A percentile compares a stretch with the other conserved stretches of the same genome.
These are phyloP conservation scores for Ptychochromis oligacanthus DNA, from an alignment of 2,113 vertebrate genomes.

Conservation along the genomic window DNA sequence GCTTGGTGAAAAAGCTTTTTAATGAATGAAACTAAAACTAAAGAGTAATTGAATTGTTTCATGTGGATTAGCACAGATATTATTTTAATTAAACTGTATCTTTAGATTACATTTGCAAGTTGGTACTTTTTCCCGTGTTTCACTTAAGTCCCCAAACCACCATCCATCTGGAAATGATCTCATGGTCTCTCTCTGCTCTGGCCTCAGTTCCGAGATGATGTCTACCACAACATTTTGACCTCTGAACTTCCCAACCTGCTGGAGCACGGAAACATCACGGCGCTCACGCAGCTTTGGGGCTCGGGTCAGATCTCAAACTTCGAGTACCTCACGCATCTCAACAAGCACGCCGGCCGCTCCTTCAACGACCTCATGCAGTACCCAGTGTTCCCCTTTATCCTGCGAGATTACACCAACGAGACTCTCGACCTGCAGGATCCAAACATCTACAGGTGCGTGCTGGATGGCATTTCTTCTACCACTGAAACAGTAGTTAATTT, in stretches of 20 bases:
- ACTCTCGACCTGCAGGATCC: conserved; percentile 90
- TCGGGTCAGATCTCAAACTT: conserved; percentile 98
- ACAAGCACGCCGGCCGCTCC: conserved; percentile 97
- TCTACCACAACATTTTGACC: conserved; percentile 95
- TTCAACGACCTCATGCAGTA: conserved; percentile 99
- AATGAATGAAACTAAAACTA: background rate
- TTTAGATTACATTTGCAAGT: conserved; percentile 1
- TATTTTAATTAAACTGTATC: background rate
- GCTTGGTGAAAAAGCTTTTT: background rate
- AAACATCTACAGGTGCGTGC: conserved; percentile 86
- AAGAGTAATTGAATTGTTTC: background rate
- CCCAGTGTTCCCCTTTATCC: conserved; percentile 97
- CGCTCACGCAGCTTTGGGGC: conserved; percentile 96
- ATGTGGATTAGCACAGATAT: background rate
- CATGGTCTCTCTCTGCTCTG: background rate
- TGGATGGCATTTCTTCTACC: background rate
- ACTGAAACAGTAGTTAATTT: background rate
- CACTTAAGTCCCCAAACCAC: background rate
- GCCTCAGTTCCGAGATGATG: conserved; percentile 91
- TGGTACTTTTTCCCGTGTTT: background rate
- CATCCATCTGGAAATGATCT: background rate
- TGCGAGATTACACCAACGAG: conserved; percentile 92
- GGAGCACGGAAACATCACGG: conserved; percentile 96
- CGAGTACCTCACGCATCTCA: conserved; percentile 97
- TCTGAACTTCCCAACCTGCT: conserved; percentile 96